phyloP scores from a whole-genome alignment of 2,113 vertebrate genomes.

The Elgaria multicarinata region DNA sequence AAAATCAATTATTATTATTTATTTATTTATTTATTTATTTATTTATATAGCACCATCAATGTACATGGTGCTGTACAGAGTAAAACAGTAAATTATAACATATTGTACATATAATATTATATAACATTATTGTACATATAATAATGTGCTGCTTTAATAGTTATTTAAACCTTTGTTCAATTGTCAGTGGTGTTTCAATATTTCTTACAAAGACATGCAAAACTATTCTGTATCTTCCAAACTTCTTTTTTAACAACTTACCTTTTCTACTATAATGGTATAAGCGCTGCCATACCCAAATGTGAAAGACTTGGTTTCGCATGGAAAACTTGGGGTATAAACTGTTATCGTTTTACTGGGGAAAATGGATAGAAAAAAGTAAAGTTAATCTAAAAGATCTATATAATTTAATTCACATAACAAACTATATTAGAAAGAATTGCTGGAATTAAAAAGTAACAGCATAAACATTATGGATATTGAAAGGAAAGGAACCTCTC shows the following conservation, averaged over 20 bases:
- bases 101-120: no score
- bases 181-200: not conserved
- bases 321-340: accelerated
- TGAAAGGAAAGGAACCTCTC: no score
- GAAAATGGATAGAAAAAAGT: slow-evolving; percentile 46
- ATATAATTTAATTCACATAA: not conserved
- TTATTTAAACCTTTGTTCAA: not conserved
- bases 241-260: slow-evolving; percentile 49
- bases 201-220: not conserved
- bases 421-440: not conserved
- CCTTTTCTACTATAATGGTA: slow-evolving; percentile 80
- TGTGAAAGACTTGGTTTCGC: slow-evolving; percentile 24
- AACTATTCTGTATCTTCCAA: not conserved
- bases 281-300: slow-evolving; percentile 87
- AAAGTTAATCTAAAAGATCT: not conserved
- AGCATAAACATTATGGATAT: not conserved
- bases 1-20: not conserved
- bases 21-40: no score
- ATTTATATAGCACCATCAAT: no score
- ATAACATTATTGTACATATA: not conserved
- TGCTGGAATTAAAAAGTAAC: not conserved
- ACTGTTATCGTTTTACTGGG: not conserved
- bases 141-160: not conserved
- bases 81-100: no score
- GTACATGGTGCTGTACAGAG: no score